A percentile compares a stretch with the other conserved stretches of the same genome.
Conservation (phyloP, 2,888 invertebrate species). For the Morpho helenor region DNA sequence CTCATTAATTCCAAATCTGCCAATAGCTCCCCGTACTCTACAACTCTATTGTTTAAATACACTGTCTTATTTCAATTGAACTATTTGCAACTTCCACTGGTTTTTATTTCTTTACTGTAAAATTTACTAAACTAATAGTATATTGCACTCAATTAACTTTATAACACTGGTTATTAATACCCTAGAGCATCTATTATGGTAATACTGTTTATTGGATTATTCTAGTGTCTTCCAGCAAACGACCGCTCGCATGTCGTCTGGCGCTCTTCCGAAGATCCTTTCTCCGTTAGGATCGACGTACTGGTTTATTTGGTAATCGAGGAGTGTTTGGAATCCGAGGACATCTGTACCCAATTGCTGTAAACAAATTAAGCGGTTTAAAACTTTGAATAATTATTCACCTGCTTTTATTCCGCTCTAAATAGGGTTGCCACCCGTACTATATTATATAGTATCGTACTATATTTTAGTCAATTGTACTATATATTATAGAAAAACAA, state of each 20-base stretch:
- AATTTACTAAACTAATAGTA: background rate
- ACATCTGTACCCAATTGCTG: slow-evolving; percentile 91
- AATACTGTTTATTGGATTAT: slow-evolving; percentile 23
- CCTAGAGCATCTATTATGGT: too few species aligned
- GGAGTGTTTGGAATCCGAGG: slow-evolving; percentile 86
- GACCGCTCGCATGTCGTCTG: slow-evolving; percentile 86
- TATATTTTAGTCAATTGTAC: too few species aligned
- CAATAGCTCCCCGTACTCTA: too few species aligned
- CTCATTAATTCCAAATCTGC: too few species aligned
- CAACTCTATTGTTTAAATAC: too few species aligned
- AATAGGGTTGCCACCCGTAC: too few species aligned
- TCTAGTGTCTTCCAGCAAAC: slow-evolving; percentile 87
- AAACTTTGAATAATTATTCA: background rate
- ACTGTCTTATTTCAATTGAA: too few species aligned
- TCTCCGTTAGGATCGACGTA: slow-evolving; percentile 85
- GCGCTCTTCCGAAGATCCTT: slow-evolving; percentile 86
- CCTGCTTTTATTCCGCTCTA: background rate
- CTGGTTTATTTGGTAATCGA: slow-evolving; percentile 90
- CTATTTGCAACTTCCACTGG: too few species aligned
- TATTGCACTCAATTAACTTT: background rate
- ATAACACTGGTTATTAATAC: background rate
- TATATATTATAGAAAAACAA: too few species aligned
- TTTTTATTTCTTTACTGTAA: too few species aligned
- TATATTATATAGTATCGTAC: too few species aligned
- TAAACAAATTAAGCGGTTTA: slow-evolving; percentile 4